phyloP scores from a whole-genome alignment of 1,140 invertebrate genomes.

The Adoxophyes honmai region DNA sequence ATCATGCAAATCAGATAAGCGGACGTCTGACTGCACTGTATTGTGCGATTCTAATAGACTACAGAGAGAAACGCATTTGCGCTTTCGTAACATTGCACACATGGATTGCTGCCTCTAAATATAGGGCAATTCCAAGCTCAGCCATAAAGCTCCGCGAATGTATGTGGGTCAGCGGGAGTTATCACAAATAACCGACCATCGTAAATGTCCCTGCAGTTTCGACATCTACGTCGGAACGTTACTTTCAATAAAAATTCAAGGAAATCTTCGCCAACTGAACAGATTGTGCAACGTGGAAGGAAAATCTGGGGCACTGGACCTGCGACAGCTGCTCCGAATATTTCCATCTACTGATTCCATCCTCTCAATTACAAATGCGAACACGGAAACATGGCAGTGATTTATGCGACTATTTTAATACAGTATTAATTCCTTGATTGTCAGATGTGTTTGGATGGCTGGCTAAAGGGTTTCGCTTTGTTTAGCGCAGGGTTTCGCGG shows the following conservation, averaged over 20 bases:
- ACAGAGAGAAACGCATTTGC: slow-evolving; percentile 29
- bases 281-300: slow-evolving; percentile 19
- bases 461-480: not conserved
- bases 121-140: slow-evolving; percentile 49
- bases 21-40: not conserved
- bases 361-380: slow-evolving; percentile 17
- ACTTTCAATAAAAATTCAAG: slow-evolving; percentile 4
- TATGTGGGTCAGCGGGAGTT: slow-evolving; percentile 47
- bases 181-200: slow-evolving; percentile 49
- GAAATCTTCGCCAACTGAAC: slow-evolving; percentile 8
- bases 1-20: slow-evolving; percentile 3
- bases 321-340: slow-evolving; percentile 18
- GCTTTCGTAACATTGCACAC: slow-evolving; percentile 45
- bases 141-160: slow-evolving; percentile 52
- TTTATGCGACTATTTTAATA: not conserved
- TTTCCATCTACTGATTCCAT: slow-evolving; percentile 20
- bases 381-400: slow-evolving; percentile 20
- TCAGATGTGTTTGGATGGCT: not conserved
- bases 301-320: slow-evolving; percentile 8
- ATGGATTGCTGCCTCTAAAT: slow-evolving; percentile 50
- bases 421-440: not conserved
- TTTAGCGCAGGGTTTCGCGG: not conserved
- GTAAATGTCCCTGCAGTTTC: slow-evolving; percentile 56
- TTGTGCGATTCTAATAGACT: slow-evolving; percentile 17
- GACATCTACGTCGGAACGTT: slow-evolving; percentile 26